Base-by-base conservation (phyloP, 2,888 invertebrate genomes). In the Sminthurinus aureus region DNA sequence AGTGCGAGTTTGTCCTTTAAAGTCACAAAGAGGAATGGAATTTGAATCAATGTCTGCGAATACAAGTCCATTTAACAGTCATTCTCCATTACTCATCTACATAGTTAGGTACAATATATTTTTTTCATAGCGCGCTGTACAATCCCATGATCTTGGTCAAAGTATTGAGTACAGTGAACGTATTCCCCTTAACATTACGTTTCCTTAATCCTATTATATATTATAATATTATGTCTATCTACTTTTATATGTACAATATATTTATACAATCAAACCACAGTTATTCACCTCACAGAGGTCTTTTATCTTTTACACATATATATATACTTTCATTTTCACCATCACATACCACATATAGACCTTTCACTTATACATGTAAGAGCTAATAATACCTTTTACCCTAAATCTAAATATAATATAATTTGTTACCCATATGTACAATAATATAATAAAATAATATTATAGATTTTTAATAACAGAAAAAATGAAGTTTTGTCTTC, bases 61-160 rank as follows among this genome's bases (percentile, higher is more conserved):
- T 22, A 81, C 81, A 75, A 81, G 74, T 74, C 74, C 81, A 74
- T 75, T n/a, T 0, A 26, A 26, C 81, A 81, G 81, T 58, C 81
- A 26, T 74, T 74, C 81, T 74, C 79, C 82, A 20, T 73, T 80
- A 76, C 80, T 38, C 71, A 67, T 58, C 81, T 81, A 81, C 83
- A 80, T 80, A 82, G 86, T 87, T 87, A 87, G 87, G 87, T 87
- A 87, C 87, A 86, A 84, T 86, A 85, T 87, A 38, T 38, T 38
- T 38, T 38, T 38, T 38, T 84, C 86, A 86, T 87, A 87, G 86
- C 86, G 87, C 87, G 85, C 86, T 85, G 85, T 82, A 86, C 85
- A 83, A 75, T 83, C 81, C 81, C 83, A 85, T 82, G 76, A 80
- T 78, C 71, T 38, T 38, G 38, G 38, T 38, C 38, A 38, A 81